Base-by-base conservation (phyloP, 2,113 vertebrate species). In the Formicarius rufipectus region DNA sequence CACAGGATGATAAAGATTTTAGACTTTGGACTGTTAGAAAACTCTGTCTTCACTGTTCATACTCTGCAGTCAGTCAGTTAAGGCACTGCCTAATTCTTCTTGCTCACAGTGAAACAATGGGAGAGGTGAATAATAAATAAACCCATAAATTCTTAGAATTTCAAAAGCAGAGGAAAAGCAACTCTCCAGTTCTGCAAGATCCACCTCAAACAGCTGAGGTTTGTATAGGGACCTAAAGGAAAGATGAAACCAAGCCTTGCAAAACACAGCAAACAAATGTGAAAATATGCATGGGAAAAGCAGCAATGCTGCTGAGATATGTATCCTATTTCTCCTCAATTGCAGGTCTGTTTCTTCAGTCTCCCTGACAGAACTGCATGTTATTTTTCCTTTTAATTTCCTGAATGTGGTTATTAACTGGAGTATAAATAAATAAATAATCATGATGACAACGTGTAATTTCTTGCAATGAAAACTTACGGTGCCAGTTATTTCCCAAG, bases 401-500 rank as follows among this genome's bases (percentile, higher is more conserved):
- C 91, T 80, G 84, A 80, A 85, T 69, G 23, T 62, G 22, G 66
- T 79, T 96, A 93, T 85, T 67, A 91, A 71, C 59, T 55, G 47
- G 42, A 88, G 50, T 39, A 80, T 71, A 96, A 91, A 90, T 80
- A 94, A 91, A 96, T 83, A 95, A 95, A 93, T 77, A 96, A 83
- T 85, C 59, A 7, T 6, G 9, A 62, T 79, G 93, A 93, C 81
- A 96, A 77, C 84, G n/a, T 83, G 58, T 53, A 87, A 95, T 94
- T 96, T 93, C 62, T 91, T 84, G 84, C 87, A 81, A 93, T 74
- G 88, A 92, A 93, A 89, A 80, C 75, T 44, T 82, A 47, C 11
- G 50, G 21, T 81, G 49, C 39, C 64, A n/a, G 60, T 67, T 93
- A 89, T 92, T 94, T 88, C 82, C 28, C 82, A 69, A 94, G 92